Evolutionary conservation across 2,113 vertebrate genomes (phyloP).

Genomic region (Tenebrosternarchus preto): DNA sequence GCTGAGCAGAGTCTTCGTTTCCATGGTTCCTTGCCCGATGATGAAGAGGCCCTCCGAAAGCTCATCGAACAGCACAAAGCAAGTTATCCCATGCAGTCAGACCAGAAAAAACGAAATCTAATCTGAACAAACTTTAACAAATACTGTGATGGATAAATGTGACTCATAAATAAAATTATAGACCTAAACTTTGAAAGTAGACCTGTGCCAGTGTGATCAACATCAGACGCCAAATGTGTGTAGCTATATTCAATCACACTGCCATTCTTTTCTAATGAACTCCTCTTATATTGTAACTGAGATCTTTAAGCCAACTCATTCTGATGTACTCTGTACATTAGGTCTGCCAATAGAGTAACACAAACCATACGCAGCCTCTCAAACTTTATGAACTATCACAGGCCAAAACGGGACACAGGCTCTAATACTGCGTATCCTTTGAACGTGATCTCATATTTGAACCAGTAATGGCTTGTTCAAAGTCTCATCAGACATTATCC

Average conservation of each 20-base stretch:
- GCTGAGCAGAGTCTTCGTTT: slow-evolving; percentile 94
- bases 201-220: not conserved
- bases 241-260: slow-evolving; percentile 8
- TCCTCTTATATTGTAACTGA: slow-evolving; percentile 33
- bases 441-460: slow-evolving; percentile 62
- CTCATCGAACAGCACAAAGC: slow-evolving; percentile 94
- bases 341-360: slow-evolving; percentile 37
- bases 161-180: not conserved
- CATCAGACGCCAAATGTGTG: not conserved
- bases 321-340: slow-evolving; percentile 29
- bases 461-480: slow-evolving; percentile 39
- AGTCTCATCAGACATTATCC: slow-evolving; percentile 43
- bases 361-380: slow-evolving; percentile 49
- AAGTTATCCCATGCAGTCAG: slow-evolving; percentile 49
- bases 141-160: too few species aligned
- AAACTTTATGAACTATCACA: slow-evolving; percentile 25
- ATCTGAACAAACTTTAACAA: too few species aligned
- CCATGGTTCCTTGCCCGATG: slow-evolving; percentile 91
- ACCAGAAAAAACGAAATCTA: not conserved
- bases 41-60: slow-evolving; percentile 85
- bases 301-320: slow-evolving; percentile 16
- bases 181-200: not conserved
- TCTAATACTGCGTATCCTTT: slow-evolving; percentile 45
- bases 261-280: slow-evolving; percentile 46
- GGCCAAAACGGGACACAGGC: slow-evolving; percentile 50